These are phyloP conservation scores for Cremastinae sp. DNA, from an alignment of 2,888 invertebrate species.

Conservation along the genomic window DNA sequence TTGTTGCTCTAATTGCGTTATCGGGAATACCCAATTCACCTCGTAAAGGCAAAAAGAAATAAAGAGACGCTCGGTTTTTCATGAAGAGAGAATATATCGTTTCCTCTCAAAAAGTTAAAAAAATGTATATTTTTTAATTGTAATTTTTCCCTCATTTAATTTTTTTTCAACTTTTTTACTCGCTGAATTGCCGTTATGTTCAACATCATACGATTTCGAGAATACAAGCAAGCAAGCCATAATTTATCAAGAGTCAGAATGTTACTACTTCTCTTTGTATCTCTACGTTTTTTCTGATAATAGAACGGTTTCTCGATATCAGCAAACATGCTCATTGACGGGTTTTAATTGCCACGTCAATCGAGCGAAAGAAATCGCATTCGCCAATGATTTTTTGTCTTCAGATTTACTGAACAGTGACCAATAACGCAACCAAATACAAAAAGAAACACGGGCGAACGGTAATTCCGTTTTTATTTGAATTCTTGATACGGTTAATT, in stretches of 20 bases:
- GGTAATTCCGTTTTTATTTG: conserved; percentile 66
- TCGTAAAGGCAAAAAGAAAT: conserved; percentile 67
- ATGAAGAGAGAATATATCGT: conserved; percentile 57
- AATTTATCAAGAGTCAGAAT: too few species aligned
- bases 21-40: conserved; percentile 78
- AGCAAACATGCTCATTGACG: conserved; percentile 16
- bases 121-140: too few species aligned
- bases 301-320: conserved; percentile 1
- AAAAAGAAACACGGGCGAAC: conserved; percentile 62
- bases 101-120: too few species aligned
- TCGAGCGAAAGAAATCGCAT: conserved; percentile 41
- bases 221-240: too few species aligned
- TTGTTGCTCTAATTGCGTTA: conserved; percentile 79
- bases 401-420: conserved; percentile 38
- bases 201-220: too few species aligned
- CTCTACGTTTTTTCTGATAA: not conserved
- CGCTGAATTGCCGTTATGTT: too few species aligned
- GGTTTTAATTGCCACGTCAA: conserved; percentile 4
- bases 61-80: conserved; percentile 59
- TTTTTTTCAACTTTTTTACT: too few species aligned
- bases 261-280: conserved; percentile 21
- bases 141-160: too few species aligned
- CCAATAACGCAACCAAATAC: conserved; percentile 47
- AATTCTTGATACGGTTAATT: conserved; percentile 54
- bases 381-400: conserved; percentile 24